Evolutionary conservation across 1,140 invertebrate species (phyloP), one percentile per base, ranked within the genome.

Genomic region (Mercenaria mercenaria): DNA sequence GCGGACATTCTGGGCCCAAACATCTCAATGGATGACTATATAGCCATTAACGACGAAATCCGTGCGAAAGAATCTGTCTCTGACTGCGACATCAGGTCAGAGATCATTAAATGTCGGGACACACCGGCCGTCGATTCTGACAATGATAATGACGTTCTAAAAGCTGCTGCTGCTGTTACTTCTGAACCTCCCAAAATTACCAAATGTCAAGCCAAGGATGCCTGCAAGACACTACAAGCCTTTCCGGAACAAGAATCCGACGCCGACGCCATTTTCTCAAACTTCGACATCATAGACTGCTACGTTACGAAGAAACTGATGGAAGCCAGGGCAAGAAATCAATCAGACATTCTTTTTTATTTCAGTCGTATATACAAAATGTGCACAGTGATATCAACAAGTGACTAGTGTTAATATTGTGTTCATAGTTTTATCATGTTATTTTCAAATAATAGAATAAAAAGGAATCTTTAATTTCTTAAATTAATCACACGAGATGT

Each of bases 251-350:
- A 6, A 6, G n/a, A 18, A 32, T 10, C 10, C 47, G 50, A 47
- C 37, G 50, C 47, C 37, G 77, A 81, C 26, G 47, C 10, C 50
- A 81, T 81, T 47, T 20, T 81, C 18, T 29, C 52, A n/a, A 81
- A 59, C 6, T 56, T 81, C 37, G 43, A 50, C 26, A n/a, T 3
- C 74, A 50, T 77, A 2, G 74, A 77, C 4, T 15, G 74, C 15
- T 72, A 72, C 29, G 29, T 72, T 34, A 10, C 67, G 23, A 72
- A 72, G 67, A 72, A 72, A 72, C 37, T 32, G 3, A 6, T 72
- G 23, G 52, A 11, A 56, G 52, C 52, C 52, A 47, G 43, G n/a
- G n/a, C n/a, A n/a, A n/a, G n/a, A n/a, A n/a, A n/a, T n/a, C n/a
- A n/a, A n/a, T n/a, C n/a, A n/a, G n/a, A n/a, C n/a, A n/a, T n/a